Evolutionary conservation across 2,888 invertebrate species (phyloP).

Genomic region (Synanthedon formicaeformis): DNA sequence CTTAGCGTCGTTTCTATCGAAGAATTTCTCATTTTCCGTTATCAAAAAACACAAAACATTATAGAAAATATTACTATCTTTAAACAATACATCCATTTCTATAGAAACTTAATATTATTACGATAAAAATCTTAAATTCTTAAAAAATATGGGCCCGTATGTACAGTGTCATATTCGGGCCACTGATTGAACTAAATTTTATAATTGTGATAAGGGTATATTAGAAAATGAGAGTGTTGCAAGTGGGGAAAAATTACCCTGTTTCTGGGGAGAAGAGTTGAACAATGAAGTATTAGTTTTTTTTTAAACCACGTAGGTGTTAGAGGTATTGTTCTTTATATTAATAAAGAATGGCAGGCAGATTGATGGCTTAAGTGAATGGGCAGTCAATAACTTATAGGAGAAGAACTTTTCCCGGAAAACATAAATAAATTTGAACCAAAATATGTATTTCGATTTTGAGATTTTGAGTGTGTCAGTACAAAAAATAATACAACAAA

Average conservation of each 20-base stretch:
- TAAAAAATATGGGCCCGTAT: background rate
- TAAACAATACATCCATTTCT: slow-evolving; percentile 44
- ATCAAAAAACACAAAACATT: slow-evolving; percentile 51
- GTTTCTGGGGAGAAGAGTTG: background rate
- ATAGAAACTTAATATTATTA: background rate
- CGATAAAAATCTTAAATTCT: background rate
- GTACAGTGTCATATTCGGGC: background rate
- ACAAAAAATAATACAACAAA: no score
- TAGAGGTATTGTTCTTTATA: no score
- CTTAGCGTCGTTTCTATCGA: slow-evolving; percentile 41
- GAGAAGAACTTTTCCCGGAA: no score
- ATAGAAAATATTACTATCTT: slow-evolving; percentile 46
- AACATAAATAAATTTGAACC: no score
- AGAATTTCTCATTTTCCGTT: slow-evolving; percentile 52
- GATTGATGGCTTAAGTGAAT: no score
- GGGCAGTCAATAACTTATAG: no score
- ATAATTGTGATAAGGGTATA: background rate
- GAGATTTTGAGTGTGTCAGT: no score
- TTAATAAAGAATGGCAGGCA: no score
- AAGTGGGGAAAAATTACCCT: background rate
- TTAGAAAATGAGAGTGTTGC: background rate
- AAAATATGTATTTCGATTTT: no score
- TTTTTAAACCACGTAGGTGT: no score
- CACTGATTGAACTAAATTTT: background rate
- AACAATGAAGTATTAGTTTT: no score